Conservation (phyloP, 2,797 vertebrate species). For the Fistularia tabacaria region DNA sequence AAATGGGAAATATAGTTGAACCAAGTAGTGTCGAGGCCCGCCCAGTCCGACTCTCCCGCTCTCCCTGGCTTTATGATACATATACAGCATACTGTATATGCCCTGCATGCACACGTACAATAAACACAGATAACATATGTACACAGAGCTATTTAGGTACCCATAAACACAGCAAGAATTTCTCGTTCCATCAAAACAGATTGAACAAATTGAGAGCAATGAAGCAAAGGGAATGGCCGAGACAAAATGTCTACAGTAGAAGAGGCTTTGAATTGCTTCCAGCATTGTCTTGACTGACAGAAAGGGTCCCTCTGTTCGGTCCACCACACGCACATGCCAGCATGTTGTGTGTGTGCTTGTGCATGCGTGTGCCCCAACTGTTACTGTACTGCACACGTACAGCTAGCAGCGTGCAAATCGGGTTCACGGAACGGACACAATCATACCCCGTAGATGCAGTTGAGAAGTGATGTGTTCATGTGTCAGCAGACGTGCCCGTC, state of each 20-base stretch:
- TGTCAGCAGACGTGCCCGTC: slow-evolving; percentile 17
- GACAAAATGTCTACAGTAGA: slow-evolving; percentile 64
- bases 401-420: slow-evolving; percentile 44
- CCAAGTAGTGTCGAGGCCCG: slow-evolving; percentile 2
- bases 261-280: slow-evolving; percentile 71
- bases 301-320: slow-evolving; percentile 73
- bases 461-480: slow-evolving; percentile 21
- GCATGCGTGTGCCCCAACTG: slow-evolving; percentile 34
- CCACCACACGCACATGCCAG: slow-evolving; percentile 12
- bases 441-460: slow-evolving; percentile 21
- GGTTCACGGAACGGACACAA: slow-evolving; percentile 48
- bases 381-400: slow-evolving; percentile 34
- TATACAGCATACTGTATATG: neutral
- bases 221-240: slow-evolving; percentile 39
- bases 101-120: slow-evolving; percentile 13
- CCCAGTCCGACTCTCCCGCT: neutral
- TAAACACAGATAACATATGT: slow-evolving; percentile 11
- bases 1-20: slow-evolving; percentile 43
- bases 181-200: slow-evolving; percentile 30
- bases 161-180: slow-evolving; percentile 11
- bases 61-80: neutral
- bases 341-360: slow-evolving; percentile 25
- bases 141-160: slow-evolving; percentile 4
- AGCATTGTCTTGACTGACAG: slow-evolving; percentile 75
- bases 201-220: slow-evolving; percentile 43